Base-by-base conservation (phyloP, 2,888 invertebrate genomes). In the Stenodema calcarata region DNA sequence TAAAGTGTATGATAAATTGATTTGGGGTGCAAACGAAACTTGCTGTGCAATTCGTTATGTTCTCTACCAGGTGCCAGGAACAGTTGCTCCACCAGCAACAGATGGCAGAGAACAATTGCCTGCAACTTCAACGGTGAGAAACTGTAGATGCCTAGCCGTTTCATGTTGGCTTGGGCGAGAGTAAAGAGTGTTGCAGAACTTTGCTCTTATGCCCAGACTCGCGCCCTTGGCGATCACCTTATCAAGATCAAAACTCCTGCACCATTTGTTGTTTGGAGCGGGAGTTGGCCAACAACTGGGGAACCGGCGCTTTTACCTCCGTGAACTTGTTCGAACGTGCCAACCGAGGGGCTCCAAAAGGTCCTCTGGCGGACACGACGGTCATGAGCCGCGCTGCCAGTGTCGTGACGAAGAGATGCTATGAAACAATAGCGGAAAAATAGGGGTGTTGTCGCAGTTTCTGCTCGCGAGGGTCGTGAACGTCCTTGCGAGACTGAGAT, bases 401-500 rank as follows among this genome's bases (percentile, higher is more conserved):
- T 18, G 30, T 73, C 73, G 73, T 73, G 73, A 73, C 73, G 1
- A 28, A 35, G 35, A 30, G 35, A 35, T 41, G 73, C 41, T 41
- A 16, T 30, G n/a, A 41, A 73, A 73, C 73, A 73, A 73, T 73
- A 73, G 73, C 73, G 35, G 73, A 73, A 73, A 73, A 73, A 35
- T 73, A 35, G 73, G 35, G 73, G 35, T 73, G 73, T 73, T 30
- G 30, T 73, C 41, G 73, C 73, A 1, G 30, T 41, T 41, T 35
- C 73, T 41, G 7, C 35, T n/a, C 28, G 28, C 9, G 28, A 1
- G 1, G 70, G 27, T 70, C 70, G 35, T 14, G 73, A 1, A 73
- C 73, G 73, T 73, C 73, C 73, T 73, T 73, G 73, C 73, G 35
- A 73, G 35, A 73, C 73, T 73, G 35, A 62, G 62, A 62, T 73